Conservation (phyloP, 2,113 vertebrate species). For the Patagioenas fasciata region DNA sequence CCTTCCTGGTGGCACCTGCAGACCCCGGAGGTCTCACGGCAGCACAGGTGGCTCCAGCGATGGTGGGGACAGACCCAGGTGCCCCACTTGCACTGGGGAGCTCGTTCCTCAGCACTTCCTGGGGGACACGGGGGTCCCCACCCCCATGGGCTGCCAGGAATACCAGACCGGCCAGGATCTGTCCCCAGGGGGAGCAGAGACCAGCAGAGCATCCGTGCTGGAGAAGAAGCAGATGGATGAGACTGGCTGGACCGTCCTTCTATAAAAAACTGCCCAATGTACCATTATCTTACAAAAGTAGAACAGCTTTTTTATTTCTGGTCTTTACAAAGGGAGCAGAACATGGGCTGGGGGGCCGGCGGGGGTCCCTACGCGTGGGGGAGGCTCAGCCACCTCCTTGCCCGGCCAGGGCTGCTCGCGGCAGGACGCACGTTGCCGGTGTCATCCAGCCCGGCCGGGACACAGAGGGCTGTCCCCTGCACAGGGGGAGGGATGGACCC, state of each 20-base stretch:
- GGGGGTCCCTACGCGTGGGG: not conserved
- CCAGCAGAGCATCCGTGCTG: not conserved
- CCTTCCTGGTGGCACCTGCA: not conserved
- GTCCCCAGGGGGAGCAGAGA: not conserved
- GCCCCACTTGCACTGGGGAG: fast-evolving
- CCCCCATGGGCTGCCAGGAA: fast-evolving
- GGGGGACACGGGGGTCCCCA: fast-evolving
- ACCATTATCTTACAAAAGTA: slow-evolving; percentile 55
- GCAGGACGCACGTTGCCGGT: fast-evolving
- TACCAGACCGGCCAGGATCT: not conserved
- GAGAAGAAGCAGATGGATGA: not conserved
- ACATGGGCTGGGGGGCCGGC: fast-evolving
- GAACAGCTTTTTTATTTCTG: slow-evolving; percentile 2
- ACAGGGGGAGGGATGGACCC: not conserved
- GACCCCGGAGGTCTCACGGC: not conserved
- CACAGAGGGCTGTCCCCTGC: fast-evolving
- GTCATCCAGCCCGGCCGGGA: slow-evolving; percentile 38
- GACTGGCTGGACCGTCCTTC: not conserved
- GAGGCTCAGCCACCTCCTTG: not conserved
- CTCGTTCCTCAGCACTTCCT: not conserved
- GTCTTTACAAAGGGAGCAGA: slow-evolving; percentile 22
- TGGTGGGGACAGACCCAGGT: not conserved
- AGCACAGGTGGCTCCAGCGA: not conserved
- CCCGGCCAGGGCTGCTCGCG: not conserved
- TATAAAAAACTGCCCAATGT: not conserved